Evolutionary conservation across 2,797 vertebrate genomes (phyloP).

Genomic region (Sparus aurata): DNA sequence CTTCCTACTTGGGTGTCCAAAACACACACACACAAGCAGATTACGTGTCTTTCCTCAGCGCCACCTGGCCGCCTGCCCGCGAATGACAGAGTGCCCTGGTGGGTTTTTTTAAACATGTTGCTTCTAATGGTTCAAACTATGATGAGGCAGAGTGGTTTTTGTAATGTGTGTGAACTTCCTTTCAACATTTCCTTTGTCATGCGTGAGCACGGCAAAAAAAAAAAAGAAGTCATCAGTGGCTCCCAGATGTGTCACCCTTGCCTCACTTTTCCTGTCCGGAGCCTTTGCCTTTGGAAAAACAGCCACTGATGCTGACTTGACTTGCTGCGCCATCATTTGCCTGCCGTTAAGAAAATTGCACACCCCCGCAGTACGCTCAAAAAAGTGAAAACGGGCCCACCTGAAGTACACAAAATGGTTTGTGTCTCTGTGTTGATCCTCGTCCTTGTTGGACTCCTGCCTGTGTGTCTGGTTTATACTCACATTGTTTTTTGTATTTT

Average conservation of each 20-base stretch:
- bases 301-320: slow-evolving; percentile 2
- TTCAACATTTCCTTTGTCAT: neutral
- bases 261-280: neutral
- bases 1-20: neutral
- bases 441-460: too few species aligned
- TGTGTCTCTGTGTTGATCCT: too few species aligned
- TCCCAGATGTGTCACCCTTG: neutral
- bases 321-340: neutral
- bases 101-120: neutral
- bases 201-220: neutral
- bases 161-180: neutral
- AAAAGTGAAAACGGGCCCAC: neutral
- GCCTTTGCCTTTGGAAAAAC: neutral
- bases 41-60: neutral
- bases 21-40: neutral
- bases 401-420: neutral
- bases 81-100: neutral
- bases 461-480: too few species aligned
- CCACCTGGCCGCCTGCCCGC: neutral
- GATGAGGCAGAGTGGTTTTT: slow-evolving; percentile 6
- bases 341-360: neutral
- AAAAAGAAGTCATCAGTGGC: neutral
- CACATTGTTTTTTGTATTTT: too few species aligned
- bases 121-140: neutral
- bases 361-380: neutral